These are phyloP conservation scores for Percopsis omiscomaycus DNA, from an alignment of 2,797 vertebrate genomes.

Conservation along the genomic window DNA sequence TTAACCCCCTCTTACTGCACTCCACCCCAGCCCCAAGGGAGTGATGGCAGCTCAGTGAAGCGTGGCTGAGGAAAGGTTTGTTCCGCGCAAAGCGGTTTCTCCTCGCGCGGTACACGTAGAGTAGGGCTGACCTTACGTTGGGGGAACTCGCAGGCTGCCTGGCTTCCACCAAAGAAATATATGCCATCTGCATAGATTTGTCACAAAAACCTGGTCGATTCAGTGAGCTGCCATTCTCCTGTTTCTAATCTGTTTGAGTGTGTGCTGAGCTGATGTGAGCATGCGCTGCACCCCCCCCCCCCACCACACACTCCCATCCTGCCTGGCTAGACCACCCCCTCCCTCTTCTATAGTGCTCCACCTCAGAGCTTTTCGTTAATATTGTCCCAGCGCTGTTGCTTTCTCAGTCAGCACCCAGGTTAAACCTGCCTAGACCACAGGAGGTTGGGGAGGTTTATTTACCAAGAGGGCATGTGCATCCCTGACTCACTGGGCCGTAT, in stretches of 20 bases:
- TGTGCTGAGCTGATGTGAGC: constrained; percentile 68
- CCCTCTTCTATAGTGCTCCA: constrained; percentile 34
- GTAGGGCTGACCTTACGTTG: too few species aligned
- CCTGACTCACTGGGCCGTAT: constrained; percentile 71
- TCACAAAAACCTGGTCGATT: constrained; percentile 47
- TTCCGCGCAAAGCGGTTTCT: neutral
- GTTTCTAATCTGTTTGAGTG: constrained; percentile 65
- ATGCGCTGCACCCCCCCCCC: constrained; percentile 54
- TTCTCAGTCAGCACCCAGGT: constrained; percentile 53
- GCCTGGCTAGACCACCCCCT: constrained; percentile 32
- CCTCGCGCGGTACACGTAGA: too few species aligned
- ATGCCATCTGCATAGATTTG: neutral
- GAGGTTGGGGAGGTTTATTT: constrained; percentile 71
- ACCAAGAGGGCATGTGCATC: constrained; percentile 67
- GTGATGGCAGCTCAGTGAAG: constrained; percentile 97
- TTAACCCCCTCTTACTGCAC: constrained; percentile 91
- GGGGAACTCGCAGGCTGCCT: too few species aligned
- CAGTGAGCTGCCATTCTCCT: constrained; percentile 98
- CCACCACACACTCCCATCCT: constrained; percentile 56
- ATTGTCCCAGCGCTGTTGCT: constrained; percentile 52
- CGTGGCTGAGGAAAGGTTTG: constrained; percentile 13
- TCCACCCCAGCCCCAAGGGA: constrained; percentile 81
- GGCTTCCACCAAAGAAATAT: neutral
- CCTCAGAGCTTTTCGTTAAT: constrained; percentile 43
- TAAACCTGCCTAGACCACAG: constrained; percentile 69